A percentile compares a stretch with the other conserved stretches of the same genome.
Conservation (phyloP, 2,113 vertebrate genomes). For the Lepus europaeus region DNA sequence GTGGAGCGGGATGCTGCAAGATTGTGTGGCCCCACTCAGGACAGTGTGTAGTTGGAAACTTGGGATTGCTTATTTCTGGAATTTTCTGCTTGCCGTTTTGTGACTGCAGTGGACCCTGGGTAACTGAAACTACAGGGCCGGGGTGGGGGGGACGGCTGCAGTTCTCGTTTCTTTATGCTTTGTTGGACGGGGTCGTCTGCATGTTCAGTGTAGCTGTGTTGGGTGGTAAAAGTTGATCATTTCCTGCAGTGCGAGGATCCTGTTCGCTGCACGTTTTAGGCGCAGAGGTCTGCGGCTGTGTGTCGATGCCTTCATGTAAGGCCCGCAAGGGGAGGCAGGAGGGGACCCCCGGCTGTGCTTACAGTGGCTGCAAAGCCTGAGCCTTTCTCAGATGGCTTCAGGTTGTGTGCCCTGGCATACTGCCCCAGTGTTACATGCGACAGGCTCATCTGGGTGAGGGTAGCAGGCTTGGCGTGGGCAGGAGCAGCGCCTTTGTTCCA, state of each 20-base stretch:
- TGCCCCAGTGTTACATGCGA: fast-evolving
- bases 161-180: not conserved
- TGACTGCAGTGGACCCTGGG: no score
- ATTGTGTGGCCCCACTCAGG: no score
- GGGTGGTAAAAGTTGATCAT: not conserved
- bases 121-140: no score
- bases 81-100: no score
- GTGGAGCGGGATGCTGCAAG: no score
- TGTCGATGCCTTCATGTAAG: fast-evolving
- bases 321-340: no score
- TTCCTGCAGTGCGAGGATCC: not conserved
- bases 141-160: no score
- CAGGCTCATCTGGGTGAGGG: not conserved
- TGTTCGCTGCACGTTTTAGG: no score
- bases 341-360: not conserved
- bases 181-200: not conserved
- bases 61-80: no score
- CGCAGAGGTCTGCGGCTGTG: not conserved
- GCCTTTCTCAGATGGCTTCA: not conserved
- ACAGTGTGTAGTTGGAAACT: no score
- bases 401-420: not conserved
- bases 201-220: not conserved
- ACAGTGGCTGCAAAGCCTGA: not conserved
- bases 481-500: not conserved
- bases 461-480: not conserved